Percentiles rank a stretch among this genome's conserved stretches.
These are phyloP conservation scores for Limosa lapponica DNA, from an alignment of 2,797 vertebrate species.

Conservation along the genomic window DNA sequence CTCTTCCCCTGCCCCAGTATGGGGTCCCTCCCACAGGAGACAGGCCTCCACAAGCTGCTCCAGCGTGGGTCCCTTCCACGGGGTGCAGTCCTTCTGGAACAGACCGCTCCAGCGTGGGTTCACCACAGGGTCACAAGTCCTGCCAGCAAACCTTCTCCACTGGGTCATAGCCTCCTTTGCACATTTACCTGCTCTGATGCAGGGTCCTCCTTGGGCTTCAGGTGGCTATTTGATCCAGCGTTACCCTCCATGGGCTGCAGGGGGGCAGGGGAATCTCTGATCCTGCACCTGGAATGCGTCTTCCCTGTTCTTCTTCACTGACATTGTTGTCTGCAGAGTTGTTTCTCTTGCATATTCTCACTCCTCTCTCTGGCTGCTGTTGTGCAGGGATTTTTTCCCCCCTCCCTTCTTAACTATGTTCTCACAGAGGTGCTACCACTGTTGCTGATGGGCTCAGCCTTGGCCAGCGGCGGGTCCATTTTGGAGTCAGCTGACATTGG, in stretches of 20 bases:
- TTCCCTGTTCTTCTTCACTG: neutral
- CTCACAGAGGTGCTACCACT: neutral
- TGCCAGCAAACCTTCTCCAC: neutral
- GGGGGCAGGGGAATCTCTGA: neutral
- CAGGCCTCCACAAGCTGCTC: neutral
- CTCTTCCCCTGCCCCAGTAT: neutral
- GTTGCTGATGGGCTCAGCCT: neutral
- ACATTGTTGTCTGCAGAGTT: neutral
- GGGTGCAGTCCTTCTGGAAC: neutral
- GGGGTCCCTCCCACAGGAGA: neutral
- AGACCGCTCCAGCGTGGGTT: neutral
- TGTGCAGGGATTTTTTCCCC: neutral
- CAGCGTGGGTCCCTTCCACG: neutral
- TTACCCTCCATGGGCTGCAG: neutral
- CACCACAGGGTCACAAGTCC: neutral
- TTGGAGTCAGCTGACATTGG: neutral
- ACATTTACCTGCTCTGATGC: neutral
- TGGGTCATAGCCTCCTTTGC: neutral
- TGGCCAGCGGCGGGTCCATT: neutral
- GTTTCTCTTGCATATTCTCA: neutral
- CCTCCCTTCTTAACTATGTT: neutral
- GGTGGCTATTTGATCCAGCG: neutral
- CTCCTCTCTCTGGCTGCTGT: neutral
- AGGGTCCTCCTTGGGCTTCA: neutral
- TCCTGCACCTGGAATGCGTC: neutral